Base-by-base conservation (phyloP, 1,140 invertebrate species). In the Drosophila nannoptera region DNA sequence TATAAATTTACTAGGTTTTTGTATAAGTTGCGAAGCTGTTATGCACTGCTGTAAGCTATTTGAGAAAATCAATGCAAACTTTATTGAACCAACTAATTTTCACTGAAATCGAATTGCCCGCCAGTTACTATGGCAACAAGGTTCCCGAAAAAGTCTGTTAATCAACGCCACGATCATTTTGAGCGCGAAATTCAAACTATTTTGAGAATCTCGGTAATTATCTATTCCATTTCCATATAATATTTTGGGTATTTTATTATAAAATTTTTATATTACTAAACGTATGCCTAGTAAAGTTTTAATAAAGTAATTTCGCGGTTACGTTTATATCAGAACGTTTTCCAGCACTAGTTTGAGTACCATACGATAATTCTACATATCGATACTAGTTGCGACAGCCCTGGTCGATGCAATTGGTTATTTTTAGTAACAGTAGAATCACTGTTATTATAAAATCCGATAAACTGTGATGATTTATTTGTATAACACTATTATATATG, bases 1-100 rank as follows among this genome's bases (percentile, higher is more conserved):
- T 72, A 33, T 64, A 83, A 50, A 82, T 82, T 82, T 83, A 82
- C 78, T 82, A 3, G 22, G 53, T 38, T 16, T 68, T 55, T 61
- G 22, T 42, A 62, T 65, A 12, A 50, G n/a, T 32, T 50, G 36
- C 40, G 14, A 22, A 36, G 16, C 29, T 53, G 45, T 31, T 65
- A 40, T 60, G 33, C 63, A 60, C 54, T 52, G 9, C 40, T 7
- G 12, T 16, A 22, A 22, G 31, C 31, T 12, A 4, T 54, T 36
- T 35, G 16, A 54, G 6, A 32, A 46, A 71, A 53, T 54, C 62
- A 66, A 70, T 70, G 53, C 33, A 56, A 40, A 42, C 14, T 49
- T 32, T 22, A 71, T 71, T 46, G 68, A 71, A 36, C 68, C 46
- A 70, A 66, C 63, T 66, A 71, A 36, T n/a, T 54, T 36, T 31